Conservation (phyloP, 2,797 vertebrate genomes). For the Melanogrammus aeglefinus region DNA sequence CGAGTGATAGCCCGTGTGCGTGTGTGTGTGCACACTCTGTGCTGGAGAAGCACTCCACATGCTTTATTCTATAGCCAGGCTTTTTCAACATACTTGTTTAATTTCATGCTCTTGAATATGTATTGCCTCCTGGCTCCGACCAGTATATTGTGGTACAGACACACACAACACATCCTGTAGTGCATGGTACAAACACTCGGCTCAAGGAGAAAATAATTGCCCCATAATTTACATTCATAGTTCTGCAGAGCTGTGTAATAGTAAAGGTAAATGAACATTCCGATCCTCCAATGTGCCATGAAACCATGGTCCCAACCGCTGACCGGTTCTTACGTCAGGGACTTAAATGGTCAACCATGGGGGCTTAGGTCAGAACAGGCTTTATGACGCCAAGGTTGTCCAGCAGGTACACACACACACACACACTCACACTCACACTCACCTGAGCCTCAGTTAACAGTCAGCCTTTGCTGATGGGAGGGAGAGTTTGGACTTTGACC, state of each 20-base stretch:
- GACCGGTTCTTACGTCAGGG: too few relatives aligned
- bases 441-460: conserved; percentile 59
- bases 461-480: conserved; percentile 44
- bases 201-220: too few relatives aligned
- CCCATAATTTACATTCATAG: too few relatives aligned
- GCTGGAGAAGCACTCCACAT: not conserved
- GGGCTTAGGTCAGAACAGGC: too few relatives aligned
- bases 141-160: conserved; percentile 4
- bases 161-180: not conserved
- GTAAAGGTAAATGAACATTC: too few relatives aligned
- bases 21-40: not conserved
- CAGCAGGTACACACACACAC: not conserved
- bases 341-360: too few relatives aligned
- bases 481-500: conserved; percentile 9
- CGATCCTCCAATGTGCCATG: too few relatives aligned
- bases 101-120: not conserved
- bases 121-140: not conserved
- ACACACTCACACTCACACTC: conserved; percentile 4
- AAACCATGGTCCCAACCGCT: too few relatives aligned
- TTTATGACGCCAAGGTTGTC: too few relatives aligned
- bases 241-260: not conserved
- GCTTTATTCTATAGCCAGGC: not conserved
- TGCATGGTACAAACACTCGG: too few relatives aligned
- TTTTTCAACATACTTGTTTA: not conserved
- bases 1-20: not conserved